phyloP scores from a whole-genome alignment of 64 coral and sea anemone genomes.

The Montipora foliosa region DNA sequence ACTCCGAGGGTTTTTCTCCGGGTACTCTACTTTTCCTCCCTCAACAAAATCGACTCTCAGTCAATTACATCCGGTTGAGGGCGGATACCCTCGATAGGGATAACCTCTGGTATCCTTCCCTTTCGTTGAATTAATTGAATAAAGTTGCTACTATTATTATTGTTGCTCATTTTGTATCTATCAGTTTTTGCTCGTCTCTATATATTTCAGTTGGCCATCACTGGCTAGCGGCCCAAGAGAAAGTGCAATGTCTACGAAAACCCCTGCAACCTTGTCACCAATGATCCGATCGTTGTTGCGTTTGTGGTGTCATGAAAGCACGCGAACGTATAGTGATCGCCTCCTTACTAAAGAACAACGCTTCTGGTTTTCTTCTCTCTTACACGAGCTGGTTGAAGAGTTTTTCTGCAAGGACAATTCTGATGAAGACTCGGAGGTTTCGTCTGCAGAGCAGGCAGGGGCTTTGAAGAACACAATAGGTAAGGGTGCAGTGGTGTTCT shows the following conservation, averaged over 20 bases:
- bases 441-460: not conserved
- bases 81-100: too few species aligned
- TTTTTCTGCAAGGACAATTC: constrained; percentile 81
- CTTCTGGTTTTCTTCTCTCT: constrained; percentile 85
- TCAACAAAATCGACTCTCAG: too few species aligned
- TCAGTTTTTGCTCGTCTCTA: not conserved
- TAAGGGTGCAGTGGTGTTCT: not conserved
- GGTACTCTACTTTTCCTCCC: too few species aligned
- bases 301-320: constrained; percentile 95
- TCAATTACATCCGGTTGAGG: too few species aligned
- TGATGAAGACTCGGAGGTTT: not conserved
- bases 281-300: constrained; percentile 93
- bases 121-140: too few species aligned
- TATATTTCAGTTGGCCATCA: constrained; percentile 77
- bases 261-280: constrained; percentile 85
- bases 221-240: constrained; percentile 37
- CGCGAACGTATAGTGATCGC: constrained; percentile 85
- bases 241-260: constrained; percentile 51
- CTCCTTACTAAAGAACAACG: constrained; percentile 81
- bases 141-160: too few species aligned
- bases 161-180: too few species aligned
- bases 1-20: too few species aligned
- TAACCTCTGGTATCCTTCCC: too few species aligned
- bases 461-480: not conserved
- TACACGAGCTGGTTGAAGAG: constrained; percentile 78